Evolutionary conservation across 1,140 invertebrate genomes (phyloP).

Genomic region (Drosophila kepulauana): DNA sequence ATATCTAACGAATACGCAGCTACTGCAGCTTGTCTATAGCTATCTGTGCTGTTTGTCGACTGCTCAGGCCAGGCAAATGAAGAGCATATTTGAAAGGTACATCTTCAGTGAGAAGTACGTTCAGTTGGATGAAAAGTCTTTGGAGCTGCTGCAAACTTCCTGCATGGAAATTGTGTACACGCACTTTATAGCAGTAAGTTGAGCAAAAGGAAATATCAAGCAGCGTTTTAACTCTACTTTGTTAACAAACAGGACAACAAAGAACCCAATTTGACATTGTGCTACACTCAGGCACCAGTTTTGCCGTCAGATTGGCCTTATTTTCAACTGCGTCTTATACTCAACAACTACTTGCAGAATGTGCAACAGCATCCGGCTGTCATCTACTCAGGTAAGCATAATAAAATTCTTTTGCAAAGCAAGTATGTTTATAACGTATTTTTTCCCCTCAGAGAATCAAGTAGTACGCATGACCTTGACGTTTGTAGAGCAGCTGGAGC

Average conservation of each 20-base stretch:
- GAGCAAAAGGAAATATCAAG: background rate
- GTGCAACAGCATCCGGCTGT: constrained; percentile 63
- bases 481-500: constrained; percentile 72
- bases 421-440: background rate
- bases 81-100: constrained; percentile 70
- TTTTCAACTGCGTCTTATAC: constrained; percentile 70
- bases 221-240: background rate
- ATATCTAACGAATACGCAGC: constrained; percentile 55
- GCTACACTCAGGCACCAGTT: constrained; percentile 68
- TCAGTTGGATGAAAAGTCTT: constrained; percentile 47
- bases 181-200: constrained; percentile 74
- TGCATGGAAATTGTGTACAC: constrained; percentile 74
- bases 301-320: constrained; percentile 79
- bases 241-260: constrained; percentile 58
- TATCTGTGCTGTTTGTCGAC: constrained; percentile 70
- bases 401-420: background rate
- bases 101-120: constrained; percentile 73
- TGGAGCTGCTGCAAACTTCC: constrained; percentile 62
- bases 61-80: constrained; percentile 67
- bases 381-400: constrained; percentile 63
- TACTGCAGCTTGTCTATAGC: constrained; percentile 76
- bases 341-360: constrained; percentile 79
- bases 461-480: constrained; percentile 75
- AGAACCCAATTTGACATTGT: constrained; percentile 68
- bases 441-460: constrained; percentile 60